Evolutionary conservation across 1,140 invertebrate species (phyloP).

Genomic region (Papilio machaon): DNA sequence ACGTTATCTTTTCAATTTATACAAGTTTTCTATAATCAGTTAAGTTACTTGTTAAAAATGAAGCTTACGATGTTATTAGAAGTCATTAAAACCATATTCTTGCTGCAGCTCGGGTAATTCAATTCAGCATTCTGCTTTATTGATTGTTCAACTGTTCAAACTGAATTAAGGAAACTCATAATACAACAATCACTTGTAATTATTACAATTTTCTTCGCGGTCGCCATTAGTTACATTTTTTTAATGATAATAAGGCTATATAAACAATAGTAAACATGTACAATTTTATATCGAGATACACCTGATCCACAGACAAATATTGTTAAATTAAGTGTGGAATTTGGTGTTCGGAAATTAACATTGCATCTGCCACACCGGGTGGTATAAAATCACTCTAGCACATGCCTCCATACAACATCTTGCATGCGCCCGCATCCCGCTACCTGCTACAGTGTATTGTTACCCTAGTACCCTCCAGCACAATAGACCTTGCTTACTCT

Average conservation of each 20-base stretch:
- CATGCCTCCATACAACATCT: slow-evolving; percentile 59
- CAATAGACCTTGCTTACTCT: slow-evolving; percentile 64
- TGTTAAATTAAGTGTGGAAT: slow-evolving; percentile 7
- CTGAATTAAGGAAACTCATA: no score
- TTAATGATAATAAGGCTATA: background rate
- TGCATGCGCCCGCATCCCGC: slow-evolving; percentile 67
- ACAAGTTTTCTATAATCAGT: slow-evolving; percentile 3
- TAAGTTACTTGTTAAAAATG: background rate
- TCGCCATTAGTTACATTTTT: no score
- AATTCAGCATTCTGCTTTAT: no score
- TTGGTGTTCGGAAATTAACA: slow-evolving; percentile 38
- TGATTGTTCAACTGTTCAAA: no score
- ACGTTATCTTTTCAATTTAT: slow-evolving; percentile 14
- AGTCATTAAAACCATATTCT: background rate
- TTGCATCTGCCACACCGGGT: slow-evolving; percentile 68
- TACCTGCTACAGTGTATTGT: slow-evolving; percentile 72
- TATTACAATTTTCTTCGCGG: no score
- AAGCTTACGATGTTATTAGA: background rate
- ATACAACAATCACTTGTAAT: no score
- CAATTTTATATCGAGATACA: background rate
- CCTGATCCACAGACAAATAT: background rate
- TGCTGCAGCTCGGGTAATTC: no score
- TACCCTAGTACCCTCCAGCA: slow-evolving; percentile 53
- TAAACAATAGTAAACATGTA: background rate
- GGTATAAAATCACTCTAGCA: slow-evolving; percentile 60